These are phyloP conservation scores for Bostrychus sinensis DNA, from an alignment of 2,113 vertebrate species.

Conservation along the genomic window DNA sequence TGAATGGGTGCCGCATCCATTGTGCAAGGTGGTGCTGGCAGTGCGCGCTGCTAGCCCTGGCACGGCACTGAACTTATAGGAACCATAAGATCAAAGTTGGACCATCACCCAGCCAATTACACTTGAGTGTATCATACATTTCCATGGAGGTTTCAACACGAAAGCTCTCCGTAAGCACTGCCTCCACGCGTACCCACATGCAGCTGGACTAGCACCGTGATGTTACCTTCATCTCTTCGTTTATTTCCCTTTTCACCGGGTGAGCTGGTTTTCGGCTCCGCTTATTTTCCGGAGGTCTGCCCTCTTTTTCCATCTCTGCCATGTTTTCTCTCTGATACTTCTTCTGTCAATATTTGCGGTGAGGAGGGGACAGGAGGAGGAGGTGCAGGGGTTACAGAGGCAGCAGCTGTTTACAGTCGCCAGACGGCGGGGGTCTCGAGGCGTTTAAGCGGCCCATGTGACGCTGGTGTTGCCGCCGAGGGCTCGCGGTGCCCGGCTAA, in stretches of 20 bases:
- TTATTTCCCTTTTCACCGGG: slow-evolving; percentile 98
- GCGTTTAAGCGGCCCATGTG: slow-evolving; percentile 73
- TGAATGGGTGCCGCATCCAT: slow-evolving; percentile 64
- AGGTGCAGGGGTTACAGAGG: slow-evolving; percentile 38
- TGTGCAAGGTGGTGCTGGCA: slow-evolving; percentile 46
- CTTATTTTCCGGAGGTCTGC: slow-evolving; percentile 99
- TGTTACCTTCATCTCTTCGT: slow-evolving; percentile 98
- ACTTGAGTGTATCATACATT: slow-evolving; percentile 75
- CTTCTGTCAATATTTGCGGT: slow-evolving; percentile 81
- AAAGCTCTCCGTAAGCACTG: slow-evolving; percentile 67
- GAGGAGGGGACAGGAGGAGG: slow-evolving; percentile 48
- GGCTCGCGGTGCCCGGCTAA: slow-evolving; percentile 80
- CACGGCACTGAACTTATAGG: slow-evolving; percentile 46
- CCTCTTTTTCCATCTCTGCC: slow-evolving; percentile 99
- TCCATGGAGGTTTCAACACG: slow-evolving; percentile 78
- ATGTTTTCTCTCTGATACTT: slow-evolving; percentile 86
- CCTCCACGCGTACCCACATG: slow-evolving; percentile 71
- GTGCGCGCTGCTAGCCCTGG: slow-evolving; percentile 32
- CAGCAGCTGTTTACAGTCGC: slow-evolving; percentile 80
- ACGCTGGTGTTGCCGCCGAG: slow-evolving; percentile 79
- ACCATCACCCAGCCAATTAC: slow-evolving; percentile 69
- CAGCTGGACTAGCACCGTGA: slow-evolving; percentile 57
- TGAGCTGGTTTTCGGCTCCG: slow-evolving; percentile 95
- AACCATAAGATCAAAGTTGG: slow-evolving; percentile 73
- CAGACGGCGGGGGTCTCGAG: slow-evolving; percentile 77